Base-by-base conservation (phyloP, 2,113 vertebrate genomes). In the Antechinus stuartii region DNA sequence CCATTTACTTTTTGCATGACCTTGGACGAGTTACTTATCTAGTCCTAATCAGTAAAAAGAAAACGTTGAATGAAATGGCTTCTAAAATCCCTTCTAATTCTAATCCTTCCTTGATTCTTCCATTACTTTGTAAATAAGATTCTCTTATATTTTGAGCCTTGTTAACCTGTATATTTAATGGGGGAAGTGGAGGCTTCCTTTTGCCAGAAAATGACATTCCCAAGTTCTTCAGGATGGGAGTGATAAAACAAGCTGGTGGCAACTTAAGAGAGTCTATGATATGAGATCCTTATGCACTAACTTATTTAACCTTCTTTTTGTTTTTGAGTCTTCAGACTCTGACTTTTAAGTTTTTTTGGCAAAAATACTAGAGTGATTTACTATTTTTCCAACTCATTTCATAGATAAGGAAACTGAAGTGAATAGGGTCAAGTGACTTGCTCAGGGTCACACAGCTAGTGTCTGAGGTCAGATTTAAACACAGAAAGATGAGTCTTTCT, bases 81-180 rank as follows among this genome's bases (percentile, higher is more conserved):
- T 76, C 30, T n/a, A 76, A n/a, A 35, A 76, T 19, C 68, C 68
- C 35, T 76, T 76, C 68, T 76, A 76, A 76, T 4, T n/a, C 68
- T 76, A 76, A n/a, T 76, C 68, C 35, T 76, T 10, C 16, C 3
- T n/a, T 76, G 4, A n/a, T 19, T 76, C 68, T n/a, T 22, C 35
- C 68, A 76, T n/a, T 76, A 76, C n/a, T n/a, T 76, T n/a, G 61
- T 76, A 76, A n/a, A n/a, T 76, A n/a, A 76, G 68, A n/a, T 76
- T n/a, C 68, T 68, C 11, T 30, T 35, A 68, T 68, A 68, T 30
- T 76, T 5, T 76, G 35, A 76, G 5, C 6, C 68, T 76, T 76
- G 68, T 76, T 35, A n/a, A 19, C 16, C 2, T 76, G 68, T 16
- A n/a, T 76, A 7, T 76, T 76, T 76, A n/a, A 76, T 19, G 61